These are phyloP conservation scores for Triplophysa rosa DNA, from an alignment of 2,113 vertebrate species.

Conservation along the genomic window DNA sequence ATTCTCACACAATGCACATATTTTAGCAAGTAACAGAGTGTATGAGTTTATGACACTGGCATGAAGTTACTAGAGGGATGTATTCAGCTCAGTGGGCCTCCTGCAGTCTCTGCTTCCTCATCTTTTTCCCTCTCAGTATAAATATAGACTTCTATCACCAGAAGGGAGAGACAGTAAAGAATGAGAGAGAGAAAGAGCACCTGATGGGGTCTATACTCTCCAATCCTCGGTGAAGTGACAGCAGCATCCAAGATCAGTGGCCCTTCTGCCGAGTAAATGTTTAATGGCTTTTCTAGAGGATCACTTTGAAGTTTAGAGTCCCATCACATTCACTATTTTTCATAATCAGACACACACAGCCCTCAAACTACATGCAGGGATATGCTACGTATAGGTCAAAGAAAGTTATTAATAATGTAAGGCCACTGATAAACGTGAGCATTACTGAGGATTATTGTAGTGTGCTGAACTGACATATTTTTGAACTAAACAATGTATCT, in stretches of 20 bases:
- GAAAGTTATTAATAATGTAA: neutral
- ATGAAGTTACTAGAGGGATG: neutral
- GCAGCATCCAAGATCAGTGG: neutral
- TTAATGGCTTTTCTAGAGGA: constrained; percentile 5
- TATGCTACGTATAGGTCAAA: neutral
- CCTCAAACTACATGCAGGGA: neutral
- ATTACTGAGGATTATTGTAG: neutral
- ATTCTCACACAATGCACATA: neutral
- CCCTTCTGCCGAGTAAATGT: neutral
- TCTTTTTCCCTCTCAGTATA: constrained; percentile 31
- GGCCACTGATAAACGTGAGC: neutral
- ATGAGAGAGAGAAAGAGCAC: neutral
- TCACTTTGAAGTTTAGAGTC: neutral
- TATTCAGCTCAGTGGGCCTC: constrained; percentile 2
- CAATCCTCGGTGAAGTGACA: neutral
- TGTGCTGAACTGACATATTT: no score
- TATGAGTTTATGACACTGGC: neutral
- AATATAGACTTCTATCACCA: constrained; percentile 19
- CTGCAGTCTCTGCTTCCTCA: neutral
- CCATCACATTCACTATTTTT: neutral
- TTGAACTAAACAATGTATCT: no score
- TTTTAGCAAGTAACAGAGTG: neutral
- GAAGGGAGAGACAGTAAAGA: neutral
- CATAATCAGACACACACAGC: neutral
- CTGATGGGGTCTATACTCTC: constrained; percentile 3